Conservation (phyloP, 2,113 vertebrate species). For the Clinocottus analis region DNA sequence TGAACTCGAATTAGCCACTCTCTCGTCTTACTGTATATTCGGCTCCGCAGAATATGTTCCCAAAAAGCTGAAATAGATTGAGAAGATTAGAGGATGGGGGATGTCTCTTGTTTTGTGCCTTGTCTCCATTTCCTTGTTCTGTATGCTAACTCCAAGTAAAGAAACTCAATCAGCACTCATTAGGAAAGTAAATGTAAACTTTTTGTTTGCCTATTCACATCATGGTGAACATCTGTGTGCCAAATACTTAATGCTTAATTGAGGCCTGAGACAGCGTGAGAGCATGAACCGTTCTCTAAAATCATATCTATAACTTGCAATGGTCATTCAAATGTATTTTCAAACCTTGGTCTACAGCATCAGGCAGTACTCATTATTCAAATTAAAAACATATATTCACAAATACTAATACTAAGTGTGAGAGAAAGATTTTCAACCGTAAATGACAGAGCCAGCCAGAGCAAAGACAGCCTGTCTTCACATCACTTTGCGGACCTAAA, state of each 20-base stretch:
- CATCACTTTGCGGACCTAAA: neutral
- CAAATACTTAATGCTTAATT: neutral
- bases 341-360: no score
- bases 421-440: no score
- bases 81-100: neutral
- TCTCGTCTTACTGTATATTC: constrained; percentile 30
- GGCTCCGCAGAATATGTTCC: constrained; percentile 11
- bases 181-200: neutral
- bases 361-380: neutral
- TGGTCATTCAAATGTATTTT: no score
- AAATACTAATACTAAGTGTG: no score
- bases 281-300: no score
- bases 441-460: no score
- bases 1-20: constrained; percentile 40
- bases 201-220: neutral
- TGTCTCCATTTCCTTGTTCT: neutral
- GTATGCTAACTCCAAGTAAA: neutral
- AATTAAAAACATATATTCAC: neutral
- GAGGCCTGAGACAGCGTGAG: neutral
- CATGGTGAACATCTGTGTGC: neutral
- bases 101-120: neutral
- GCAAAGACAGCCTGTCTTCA: no score
- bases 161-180: neutral
- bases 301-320: no score
- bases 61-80: neutral